A percentile compares a stretch with the other conserved stretches of the same genome.
These are phyloP conservation scores for Ptychadena robeensis DNA, from an alignment of 2,797 vertebrate genomes.

Conservation along the genomic window DNA sequence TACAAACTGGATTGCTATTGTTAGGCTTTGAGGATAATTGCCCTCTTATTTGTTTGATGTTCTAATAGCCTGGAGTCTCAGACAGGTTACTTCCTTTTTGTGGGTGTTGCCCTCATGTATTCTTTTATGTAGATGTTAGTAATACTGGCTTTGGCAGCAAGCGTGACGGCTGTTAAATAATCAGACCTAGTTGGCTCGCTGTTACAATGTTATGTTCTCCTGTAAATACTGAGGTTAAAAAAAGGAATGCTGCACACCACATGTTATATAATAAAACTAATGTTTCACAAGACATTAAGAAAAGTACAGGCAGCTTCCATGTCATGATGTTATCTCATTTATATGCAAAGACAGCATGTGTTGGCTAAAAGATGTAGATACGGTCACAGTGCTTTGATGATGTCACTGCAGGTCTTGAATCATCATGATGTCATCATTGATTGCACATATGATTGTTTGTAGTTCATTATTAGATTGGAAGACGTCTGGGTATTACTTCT, in stretches of 20 bases:
- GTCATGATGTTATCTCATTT: constrained; percentile 21
- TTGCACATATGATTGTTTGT: background rate
- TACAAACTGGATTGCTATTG: constrained; percentile 69
- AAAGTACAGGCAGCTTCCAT: constrained; percentile 39
- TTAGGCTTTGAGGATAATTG: constrained; percentile 64
- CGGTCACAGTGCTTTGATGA: background rate
- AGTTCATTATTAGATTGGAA: background rate
- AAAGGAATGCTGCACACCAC: constrained; percentile 55
- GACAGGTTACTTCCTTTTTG: constrained; percentile 62
- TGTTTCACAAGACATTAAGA: constrained; percentile 46
- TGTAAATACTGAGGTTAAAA: constrained; percentile 59
- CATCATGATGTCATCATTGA: background rate
- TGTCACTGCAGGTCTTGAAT: background rate
- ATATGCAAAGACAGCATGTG: background rate
- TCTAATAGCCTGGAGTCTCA: constrained; percentile 68
- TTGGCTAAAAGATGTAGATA: too few relatives aligned
- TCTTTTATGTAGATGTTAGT: constrained; percentile 59
- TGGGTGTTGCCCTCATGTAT: constrained; percentile 48
- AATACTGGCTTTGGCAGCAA: constrained; percentile 60
- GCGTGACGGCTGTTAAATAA: constrained; percentile 62
- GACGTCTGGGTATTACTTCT: too few relatives aligned
- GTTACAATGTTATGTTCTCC: constrained; percentile 56
- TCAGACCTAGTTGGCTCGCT: constrained; percentile 59
- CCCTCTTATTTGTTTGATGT: constrained; percentile 67
- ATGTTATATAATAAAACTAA: constrained; percentile 57